phyloP scores from a whole-genome alignment of 1,140 invertebrate genomes.

The Euura lappo region DNA sequence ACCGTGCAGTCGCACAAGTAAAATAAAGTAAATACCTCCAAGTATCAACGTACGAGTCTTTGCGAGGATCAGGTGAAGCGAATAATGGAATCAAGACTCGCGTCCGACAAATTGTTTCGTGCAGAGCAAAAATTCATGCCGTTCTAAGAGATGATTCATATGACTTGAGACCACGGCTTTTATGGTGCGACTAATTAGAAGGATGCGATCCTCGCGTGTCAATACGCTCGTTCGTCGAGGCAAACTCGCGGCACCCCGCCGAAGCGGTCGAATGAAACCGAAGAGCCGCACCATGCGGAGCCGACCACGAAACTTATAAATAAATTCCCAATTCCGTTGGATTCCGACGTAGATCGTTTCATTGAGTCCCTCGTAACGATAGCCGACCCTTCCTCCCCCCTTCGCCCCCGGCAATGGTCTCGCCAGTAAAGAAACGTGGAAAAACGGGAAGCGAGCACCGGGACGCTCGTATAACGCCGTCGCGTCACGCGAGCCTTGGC shows the following conservation, averaged over 20 bases:
- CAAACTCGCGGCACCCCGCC: neutral
- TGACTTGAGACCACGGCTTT: neutral
- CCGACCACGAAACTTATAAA: neutral
- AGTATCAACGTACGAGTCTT: neutral
- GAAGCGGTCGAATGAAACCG: neutral
- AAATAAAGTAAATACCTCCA: neutral
- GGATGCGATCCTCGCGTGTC: neutral
- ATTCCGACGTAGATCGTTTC: neutral
- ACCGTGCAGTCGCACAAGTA: neutral
- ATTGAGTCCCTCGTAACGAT: neutral
- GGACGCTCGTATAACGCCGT: neutral
- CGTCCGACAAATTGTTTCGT: no score
- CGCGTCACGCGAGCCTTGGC: neutral
- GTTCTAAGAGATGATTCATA: neutral
- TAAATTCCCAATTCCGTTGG: neutral
- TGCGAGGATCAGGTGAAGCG: no score
- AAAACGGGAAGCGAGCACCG: neutral
- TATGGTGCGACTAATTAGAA: neutral
- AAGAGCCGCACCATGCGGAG: neutral
- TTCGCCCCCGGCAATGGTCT: neutral
- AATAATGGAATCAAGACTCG: no score
- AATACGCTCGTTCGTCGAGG: neutral
- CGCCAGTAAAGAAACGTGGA: neutral
- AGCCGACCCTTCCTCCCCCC: neutral
- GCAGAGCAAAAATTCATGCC: no score